Percentiles rank a stretch among this genome's conserved stretches.
Evolutionary conservation across 1,140 invertebrate species (phyloP).

Genomic region (Aleiodes sp.): DNA sequence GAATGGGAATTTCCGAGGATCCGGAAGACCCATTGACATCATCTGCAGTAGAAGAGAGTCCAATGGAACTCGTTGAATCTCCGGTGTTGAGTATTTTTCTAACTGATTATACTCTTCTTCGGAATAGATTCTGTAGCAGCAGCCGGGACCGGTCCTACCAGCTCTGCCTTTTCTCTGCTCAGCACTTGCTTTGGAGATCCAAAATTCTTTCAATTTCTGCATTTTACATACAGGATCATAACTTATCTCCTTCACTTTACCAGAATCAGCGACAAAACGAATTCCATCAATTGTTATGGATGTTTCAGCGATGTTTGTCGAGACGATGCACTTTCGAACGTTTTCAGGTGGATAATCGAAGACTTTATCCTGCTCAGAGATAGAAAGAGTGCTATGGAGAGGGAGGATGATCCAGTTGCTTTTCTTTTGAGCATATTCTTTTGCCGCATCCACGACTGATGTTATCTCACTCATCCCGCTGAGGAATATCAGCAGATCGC

Average conservation of each 20-base stretch:
- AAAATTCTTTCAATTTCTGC: constrained; percentile 91
- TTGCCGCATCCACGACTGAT: constrained; percentile 86
- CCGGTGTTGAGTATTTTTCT: constrained; percentile 84
- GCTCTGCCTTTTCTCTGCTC: constrained; percentile 97
- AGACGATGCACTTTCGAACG: constrained; percentile 95
- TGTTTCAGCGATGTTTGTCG: constrained; percentile 99
- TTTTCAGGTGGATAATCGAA: constrained; percentile 97
- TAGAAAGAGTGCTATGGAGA: constrained; percentile 91
- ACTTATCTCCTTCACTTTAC: constrained; percentile 97
- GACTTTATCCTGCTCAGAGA: constrained; percentile 97
- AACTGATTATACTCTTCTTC: constrained; percentile 85
- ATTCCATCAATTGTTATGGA: constrained; percentile 99
- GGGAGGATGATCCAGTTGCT: constrained; percentile 93
- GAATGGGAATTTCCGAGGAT: constrained; percentile 94
- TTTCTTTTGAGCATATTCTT: constrained; percentile 84
- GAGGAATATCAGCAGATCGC: constrained; percentile 96
- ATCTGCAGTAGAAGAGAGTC: constrained; percentile 94
- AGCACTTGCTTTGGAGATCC: constrained; percentile 96
- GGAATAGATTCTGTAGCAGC: constrained; percentile 82
- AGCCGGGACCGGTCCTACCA: constrained; percentile 76
- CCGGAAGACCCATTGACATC: constrained; percentile 92
- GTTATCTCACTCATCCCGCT: constrained; percentile 97
- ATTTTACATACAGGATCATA: constrained; percentile 91
- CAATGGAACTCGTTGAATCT: constrained; percentile 91
- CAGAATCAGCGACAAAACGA: constrained; percentile 96